Evolutionary conservation across 2,113 vertebrate genomes (phyloP).

Genomic region (Myrmecophaga tridactyla): DNA sequence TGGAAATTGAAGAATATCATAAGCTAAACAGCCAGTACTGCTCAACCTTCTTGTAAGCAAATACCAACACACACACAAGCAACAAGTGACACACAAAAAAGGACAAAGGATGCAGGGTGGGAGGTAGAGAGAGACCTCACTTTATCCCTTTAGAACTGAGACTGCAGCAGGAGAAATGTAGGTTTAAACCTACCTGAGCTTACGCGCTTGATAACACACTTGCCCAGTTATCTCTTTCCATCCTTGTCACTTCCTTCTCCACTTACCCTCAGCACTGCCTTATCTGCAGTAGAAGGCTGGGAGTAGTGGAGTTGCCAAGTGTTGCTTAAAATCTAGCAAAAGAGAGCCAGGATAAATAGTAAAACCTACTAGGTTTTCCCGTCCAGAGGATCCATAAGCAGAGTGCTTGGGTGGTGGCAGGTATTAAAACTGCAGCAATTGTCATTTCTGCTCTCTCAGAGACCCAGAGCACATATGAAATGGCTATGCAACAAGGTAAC

Average conservation of each 20-base stretch:
- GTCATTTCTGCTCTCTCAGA: neutral
- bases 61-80: neutral
- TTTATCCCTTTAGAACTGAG: neutral
- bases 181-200: neutral
- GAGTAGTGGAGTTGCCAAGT: neutral
- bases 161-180: neutral
- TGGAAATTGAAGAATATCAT: neutral
- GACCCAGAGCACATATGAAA: neutral
- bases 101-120: fast-evolving
- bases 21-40: neutral
- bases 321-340: neutral
- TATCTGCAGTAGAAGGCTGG: neutral
- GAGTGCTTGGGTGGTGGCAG: neutral
- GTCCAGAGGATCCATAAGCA: neutral
- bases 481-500: too few species aligned
- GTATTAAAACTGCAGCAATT: neutral
- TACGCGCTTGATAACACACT: neutral
- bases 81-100: neutral
- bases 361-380: neutral
- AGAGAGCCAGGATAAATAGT: neutral
- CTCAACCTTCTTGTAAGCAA: fast-evolving
- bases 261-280: neutral
- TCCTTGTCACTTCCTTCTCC: neutral
- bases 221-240: neutral
- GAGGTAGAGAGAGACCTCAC: neutral